Base-by-base conservation (phyloP, 2,113 vertebrate genomes). In the Pholis gunnellus region DNA sequence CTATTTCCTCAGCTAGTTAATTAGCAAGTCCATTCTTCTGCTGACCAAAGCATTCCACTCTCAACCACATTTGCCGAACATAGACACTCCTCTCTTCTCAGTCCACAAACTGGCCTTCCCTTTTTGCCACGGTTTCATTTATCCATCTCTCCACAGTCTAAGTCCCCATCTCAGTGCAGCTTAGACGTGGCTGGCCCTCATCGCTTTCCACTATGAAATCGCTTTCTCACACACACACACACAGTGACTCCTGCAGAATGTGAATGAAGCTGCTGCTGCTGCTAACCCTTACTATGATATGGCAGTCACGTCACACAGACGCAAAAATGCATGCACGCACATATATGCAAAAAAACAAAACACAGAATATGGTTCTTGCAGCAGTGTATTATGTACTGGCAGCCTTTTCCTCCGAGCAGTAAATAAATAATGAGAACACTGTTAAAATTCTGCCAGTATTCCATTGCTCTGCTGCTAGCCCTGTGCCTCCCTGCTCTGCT, bases 361-460 rank as follows among this genome's bases (percentile, higher is more conserved):
- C 54, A 72, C 52, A 42, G 67, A 81, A 64, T 69, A 64, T 31
- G 60, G 17, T 44, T 88, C 36, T 66, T 60, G 74, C 72, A 69
- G 74, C 57, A 59, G 77, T 57, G 54, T 81, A 54, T 86, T 85
- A 86, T 88, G 63, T 81, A 80, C 31, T 59, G 69, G 71, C 78
- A 60, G 82, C 54, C 57, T 76, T 74, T 75, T 61, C 78, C 81
- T 79, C 61, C 0, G 59, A 83, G 85, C 68, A 80, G 87, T 95
- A 93, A 94, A 95, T 94, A 94, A 94, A 91, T 94, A 77, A 94
- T 95, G 93, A 93, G 93, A 85, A 82, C 77, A 81, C 69, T 86
- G 90, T 94, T 94, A 85, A 93, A 89, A 93, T 95, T 94, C 93
- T 88, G 70, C 81, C 81, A 83, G 90, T 91, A 90, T 29, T 59